A percentile compares a stretch with the other conserved stretches of the same genome.
phyloP scores from a whole-genome alignment of 2,113 vertebrate genomes.

The Corythoichthys haematopterus region DNA sequence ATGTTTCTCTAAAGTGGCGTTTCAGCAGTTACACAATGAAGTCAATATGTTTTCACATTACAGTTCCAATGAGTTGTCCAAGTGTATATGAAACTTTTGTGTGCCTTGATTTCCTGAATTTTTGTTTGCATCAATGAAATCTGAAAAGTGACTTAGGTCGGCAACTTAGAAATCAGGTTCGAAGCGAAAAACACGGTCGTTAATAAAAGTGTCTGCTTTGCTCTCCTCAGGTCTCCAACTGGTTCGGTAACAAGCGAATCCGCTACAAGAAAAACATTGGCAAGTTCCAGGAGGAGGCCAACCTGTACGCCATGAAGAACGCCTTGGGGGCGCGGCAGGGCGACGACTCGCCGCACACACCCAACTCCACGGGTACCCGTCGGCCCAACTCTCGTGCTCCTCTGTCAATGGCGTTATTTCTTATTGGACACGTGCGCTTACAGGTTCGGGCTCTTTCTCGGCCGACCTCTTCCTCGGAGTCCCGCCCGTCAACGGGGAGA shows the following conservation, averaged over 20 bases:
- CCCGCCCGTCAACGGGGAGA: slow-evolving; percentile 83
- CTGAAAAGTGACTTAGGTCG: too few species aligned
- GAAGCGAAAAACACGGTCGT: too few species aligned
- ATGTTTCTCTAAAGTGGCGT: too few species aligned
- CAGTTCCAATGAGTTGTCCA: too few species aligned
- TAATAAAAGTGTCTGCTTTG: background rate
- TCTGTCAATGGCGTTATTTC: background rate
- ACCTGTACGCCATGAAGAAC: slow-evolving; percentile 89
- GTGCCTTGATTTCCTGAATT: too few species aligned
- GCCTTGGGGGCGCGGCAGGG: slow-evolving; percentile 81
- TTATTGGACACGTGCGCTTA: background rate
- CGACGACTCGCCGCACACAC: slow-evolving; percentile 83
- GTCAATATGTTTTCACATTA: too few species aligned
- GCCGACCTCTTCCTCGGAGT: slow-evolving; percentile 87
- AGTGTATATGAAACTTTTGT: too few species aligned
- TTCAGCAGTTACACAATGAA: too few species aligned
- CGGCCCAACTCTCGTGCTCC: too few species aligned
- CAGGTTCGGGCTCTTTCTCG: slow-evolving; percentile 88
- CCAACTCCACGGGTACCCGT: slow-evolving; percentile 77
- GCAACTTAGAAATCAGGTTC: too few species aligned
- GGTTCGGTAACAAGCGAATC: slow-evolving; percentile 93
- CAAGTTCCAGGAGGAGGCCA: slow-evolving; percentile 92
- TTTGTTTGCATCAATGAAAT: too few species aligned
- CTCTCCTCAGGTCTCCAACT: slow-evolving; percentile 82
- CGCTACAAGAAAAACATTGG: slow-evolving; percentile 93